Evolutionary conservation across 2,888 invertebrate genomes (phyloP).

Genomic region (Eurytoma adleriae): DNA sequence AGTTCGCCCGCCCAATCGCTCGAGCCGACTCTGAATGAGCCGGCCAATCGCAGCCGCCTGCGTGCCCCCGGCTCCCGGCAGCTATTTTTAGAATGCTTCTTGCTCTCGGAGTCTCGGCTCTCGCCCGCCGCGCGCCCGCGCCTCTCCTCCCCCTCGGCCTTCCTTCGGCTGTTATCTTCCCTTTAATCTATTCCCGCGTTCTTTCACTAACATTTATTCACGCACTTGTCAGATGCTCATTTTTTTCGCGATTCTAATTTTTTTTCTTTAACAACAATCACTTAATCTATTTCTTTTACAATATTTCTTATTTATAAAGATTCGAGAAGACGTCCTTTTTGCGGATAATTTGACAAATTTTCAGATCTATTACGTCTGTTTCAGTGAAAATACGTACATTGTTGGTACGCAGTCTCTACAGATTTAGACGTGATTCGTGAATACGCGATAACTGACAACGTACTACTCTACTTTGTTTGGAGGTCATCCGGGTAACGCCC

Average conservation of each 20-base stretch:
- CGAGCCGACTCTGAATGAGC: background rate
- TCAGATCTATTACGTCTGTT: too few species aligned
- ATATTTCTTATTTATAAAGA: too few species aligned
- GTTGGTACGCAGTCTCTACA: too few species aligned
- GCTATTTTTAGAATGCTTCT: conserved; percentile 44
- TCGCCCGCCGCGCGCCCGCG: background rate
- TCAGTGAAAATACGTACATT: too few species aligned
- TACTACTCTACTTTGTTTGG: background rate
- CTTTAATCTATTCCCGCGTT: background rate
- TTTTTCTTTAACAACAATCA: background rate
- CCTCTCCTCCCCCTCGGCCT: background rate
- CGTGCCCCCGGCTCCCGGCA: background rate
- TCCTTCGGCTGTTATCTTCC: background rate
- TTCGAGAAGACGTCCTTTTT: too few species aligned
- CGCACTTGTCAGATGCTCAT: background rate
- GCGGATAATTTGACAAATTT: too few species aligned
- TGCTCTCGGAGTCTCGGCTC: background rate
- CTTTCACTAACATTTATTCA: conserved; percentile 2
- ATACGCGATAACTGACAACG: background rate
- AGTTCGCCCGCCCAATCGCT: background rate
- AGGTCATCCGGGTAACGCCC: conserved; percentile 24
- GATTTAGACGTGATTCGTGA: too few species aligned
- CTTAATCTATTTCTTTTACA: too few species aligned
- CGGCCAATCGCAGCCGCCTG: background rate
- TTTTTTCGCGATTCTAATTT: background rate